phyloP scores from a whole-genome alignment of 53 echinoderm and acorn worm species.

The Glandiceps talaboti region DNA sequence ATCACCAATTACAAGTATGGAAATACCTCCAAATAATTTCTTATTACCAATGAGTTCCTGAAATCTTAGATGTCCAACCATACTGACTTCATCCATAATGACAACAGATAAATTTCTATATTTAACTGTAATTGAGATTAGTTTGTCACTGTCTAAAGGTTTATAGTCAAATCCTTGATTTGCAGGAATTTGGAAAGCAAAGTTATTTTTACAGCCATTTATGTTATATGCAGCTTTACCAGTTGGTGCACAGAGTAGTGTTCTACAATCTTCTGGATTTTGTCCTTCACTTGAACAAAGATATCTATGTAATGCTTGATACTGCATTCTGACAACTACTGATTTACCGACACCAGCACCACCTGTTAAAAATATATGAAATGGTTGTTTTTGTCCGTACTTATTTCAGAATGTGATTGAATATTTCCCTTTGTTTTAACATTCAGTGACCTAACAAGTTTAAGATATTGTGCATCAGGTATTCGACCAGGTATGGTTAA shows the following conservation, averaged over 20 bases:
- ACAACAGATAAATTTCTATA: not conserved
- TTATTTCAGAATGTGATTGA: constrained; percentile 25
- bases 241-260: constrained; percentile 34
- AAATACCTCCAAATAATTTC: too few relatives aligned
- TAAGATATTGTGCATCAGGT: constrained; percentile 21
- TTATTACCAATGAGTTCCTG: too few relatives aligned
- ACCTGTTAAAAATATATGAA: constrained; percentile 28
- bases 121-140: constrained; percentile 12
- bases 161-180: constrained; percentile 28
- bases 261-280: constrained; percentile 19
- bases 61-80: too few relatives aligned
- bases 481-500: constrained; percentile 14
- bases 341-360: constrained; percentile 45
- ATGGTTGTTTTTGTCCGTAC: constrained; percentile 25
- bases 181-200: constrained; percentile 21
- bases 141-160: constrained; percentile 7
- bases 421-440: constrained; percentile 28
- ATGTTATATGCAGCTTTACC: constrained; percentile 40
- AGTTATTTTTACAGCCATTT: constrained; percentile 24
- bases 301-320: constrained; percentile 17
- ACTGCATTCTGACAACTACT: constrained; percentile 20
- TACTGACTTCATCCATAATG: not conserved
- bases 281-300: constrained; percentile 4
- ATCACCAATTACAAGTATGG: too few relatives aligned
- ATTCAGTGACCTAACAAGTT: constrained; percentile 30